Evolutionary conservation across 2,113 vertebrate species (phyloP).

Genomic region (Psittacula cyanocephala): DNA sequence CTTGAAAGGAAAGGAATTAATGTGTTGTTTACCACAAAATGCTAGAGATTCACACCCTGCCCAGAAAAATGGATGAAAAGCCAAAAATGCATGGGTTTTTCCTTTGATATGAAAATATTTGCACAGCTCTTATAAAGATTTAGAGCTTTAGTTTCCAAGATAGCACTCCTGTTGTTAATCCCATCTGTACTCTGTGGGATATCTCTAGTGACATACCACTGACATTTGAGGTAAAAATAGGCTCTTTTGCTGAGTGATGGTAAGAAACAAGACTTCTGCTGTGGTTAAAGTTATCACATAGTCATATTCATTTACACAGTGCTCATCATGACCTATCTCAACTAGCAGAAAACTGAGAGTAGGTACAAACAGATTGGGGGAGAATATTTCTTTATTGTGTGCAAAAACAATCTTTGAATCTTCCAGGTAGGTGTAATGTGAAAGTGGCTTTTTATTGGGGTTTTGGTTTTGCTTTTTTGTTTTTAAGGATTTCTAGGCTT

Average conservation of each 20-base stretch:
- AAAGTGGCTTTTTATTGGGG: not conserved
- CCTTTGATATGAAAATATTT: constrained; percentile 28
- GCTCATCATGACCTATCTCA: not conserved
- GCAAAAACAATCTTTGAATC: not conserved
- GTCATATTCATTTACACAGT: not conserved
- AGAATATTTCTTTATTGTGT: not conserved
- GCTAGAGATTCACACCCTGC: not conserved
- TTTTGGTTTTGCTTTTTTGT: not conserved
- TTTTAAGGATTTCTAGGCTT: not conserved
- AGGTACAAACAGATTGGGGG: not conserved
- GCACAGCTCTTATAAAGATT: not conserved
- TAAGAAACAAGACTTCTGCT: not conserved
- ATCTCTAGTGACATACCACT: constrained; percentile 13
- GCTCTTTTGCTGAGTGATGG: not conserved
- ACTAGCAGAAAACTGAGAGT: not conserved
- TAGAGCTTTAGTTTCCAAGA: constrained; percentile 16
- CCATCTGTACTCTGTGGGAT: constrained; percentile 35
- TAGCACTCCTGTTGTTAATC: constrained; percentile 37
- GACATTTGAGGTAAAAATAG: constrained; percentile 46
- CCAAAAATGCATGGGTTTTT: not conserved
- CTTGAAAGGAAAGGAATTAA: not conserved
- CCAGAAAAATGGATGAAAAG: not conserved
- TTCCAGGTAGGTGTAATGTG: not conserved
- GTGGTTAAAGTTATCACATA: not conserved
- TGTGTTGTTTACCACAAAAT: not conserved